These are phyloP conservation scores for Sipha flava DNA, from an alignment of 1,140 invertebrate genomes.

Conservation along the genomic window DNA sequence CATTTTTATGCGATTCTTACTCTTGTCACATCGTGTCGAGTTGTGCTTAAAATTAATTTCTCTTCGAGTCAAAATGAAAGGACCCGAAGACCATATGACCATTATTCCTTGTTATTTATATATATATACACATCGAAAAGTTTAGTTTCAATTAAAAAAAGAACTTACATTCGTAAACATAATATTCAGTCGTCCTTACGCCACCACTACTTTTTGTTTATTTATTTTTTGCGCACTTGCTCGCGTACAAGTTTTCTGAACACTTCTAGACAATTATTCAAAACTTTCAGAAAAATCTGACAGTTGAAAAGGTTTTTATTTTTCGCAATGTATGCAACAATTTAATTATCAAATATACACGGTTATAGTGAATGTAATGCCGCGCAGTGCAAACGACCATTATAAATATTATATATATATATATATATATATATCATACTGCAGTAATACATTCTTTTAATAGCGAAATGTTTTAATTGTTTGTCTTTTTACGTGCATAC, in stretches of 20 bases:
- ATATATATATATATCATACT: too few relatives aligned
- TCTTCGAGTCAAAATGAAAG: neutral
- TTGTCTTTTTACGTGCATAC: too few relatives aligned
- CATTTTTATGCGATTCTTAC: neutral
- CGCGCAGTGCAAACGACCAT: too few relatives aligned
- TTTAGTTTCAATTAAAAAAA: conserved; percentile 21
- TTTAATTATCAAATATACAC: neutral
- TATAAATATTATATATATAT: too few relatives aligned
- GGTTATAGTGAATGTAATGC: too few relatives aligned
- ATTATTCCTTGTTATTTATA: neutral
- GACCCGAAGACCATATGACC: neutral
- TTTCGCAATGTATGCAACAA: too few relatives aligned
- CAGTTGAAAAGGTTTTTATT: neutral
- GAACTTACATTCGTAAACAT: neutral
- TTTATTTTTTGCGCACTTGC: neutral
- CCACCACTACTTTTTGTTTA: too few relatives aligned
- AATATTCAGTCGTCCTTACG: neutral
- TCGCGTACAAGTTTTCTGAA: neutral
- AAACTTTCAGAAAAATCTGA: neutral
- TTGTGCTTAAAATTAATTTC: conserved; percentile 13
- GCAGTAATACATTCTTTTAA: too few relatives aligned
- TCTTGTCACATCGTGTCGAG: neutral
- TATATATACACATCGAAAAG: neutral
- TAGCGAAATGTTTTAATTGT: too few relatives aligned
- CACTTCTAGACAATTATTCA: too few relatives aligned